Base-by-base conservation (phyloP, 2,888 invertebrate genomes). In the Hecatera dysodea region DNA sequence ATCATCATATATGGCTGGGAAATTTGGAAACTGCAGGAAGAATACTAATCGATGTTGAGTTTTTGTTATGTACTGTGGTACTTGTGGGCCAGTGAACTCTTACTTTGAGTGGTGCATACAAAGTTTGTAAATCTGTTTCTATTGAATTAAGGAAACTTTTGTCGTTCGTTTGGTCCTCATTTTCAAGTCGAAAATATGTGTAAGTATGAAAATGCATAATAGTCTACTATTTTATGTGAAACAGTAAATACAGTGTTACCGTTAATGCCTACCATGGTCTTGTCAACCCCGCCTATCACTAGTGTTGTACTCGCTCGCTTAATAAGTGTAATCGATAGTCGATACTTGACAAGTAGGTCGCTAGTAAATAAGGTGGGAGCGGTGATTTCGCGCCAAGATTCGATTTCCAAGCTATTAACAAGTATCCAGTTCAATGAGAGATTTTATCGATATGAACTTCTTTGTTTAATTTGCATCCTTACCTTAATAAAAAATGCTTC, bases 271-370 rank as follows among this genome's bases (percentile, higher is more conserved):
- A 82, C 83, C 82, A 86, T 88, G 82, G 78, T 81, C 82, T 86
- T 90, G 88, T 87, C 88, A 86, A 84, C 86, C 75, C 84, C 87
- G 86, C 88, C 89, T 81, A 72, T 75, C 75, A 62, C 85, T 87
- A 88, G 88, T 88, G 89, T 87, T 88, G 87, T 85, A 70, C 84
- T 75, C 78, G 83, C 79, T 84, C 70, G 72, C 75, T 83, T 90
- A 90, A 90, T 90, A 88, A 85, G 88, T 84, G 90, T 88, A 88
- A 91, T 91, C 90, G 87, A 89, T 88, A 86, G 83, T 81, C 86
- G 87, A 89, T 89, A 89, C 81, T 85, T 84, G 90, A 89, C 86
- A 90, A 90, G 84, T 88, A 85, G 90, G 88, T 82, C 87, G 78
- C 81, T 75, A 82, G 82, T 79, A 81, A 86, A 81, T 81, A 81